Evolutionary conservation across 2,113 vertebrate genomes (phyloP), one percentile per base, ranked within the genome.

Genomic region (Pseudorectes ferrugineus): DNA sequence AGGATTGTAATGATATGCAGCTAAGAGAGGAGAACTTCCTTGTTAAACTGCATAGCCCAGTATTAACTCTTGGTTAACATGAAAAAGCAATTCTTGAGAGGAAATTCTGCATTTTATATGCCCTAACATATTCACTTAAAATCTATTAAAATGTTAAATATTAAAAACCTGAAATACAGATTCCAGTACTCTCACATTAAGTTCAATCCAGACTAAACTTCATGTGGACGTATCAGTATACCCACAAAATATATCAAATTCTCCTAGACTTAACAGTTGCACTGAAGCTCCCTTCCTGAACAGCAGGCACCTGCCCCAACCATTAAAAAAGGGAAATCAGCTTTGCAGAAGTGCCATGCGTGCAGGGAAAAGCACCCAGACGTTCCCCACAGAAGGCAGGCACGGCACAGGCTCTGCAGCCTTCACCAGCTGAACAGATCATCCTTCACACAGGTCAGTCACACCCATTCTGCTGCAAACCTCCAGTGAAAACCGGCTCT

Each of bases 341-440:
- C 38, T 67, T 73, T 42, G 33, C 17, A 43, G 25, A 1, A 46
- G 52, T 43, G 51, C 21, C 35, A 23, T 0, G 1, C 0, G 0
- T 11, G 16, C 71, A 54, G 61, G 21, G 57, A 51, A 57, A 79
- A 66, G 81, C 55, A 58, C 15, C 35, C 45, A 15, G 43, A 40
- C 8, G 18, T 20, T 40, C 42, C 33, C 10, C 11, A 12, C 9
- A n/a, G 52, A 38, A 66, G 21, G 42, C 63, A 61, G 58, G 5
- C n/a, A 46, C 58, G 31, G 73, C 14, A 52, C 58, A 42, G 67
- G 36, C 78, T 84, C 63, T 22, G 36, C 45, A 88, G 62, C 52
- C 51, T 62, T 42, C 42, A 42, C 36, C 74, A 57, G 63, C 54
- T 29, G 12, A 49, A 31, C 36, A 14, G 36, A 61, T 13, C 2